Base-by-base conservation (phyloP, 2,113 vertebrate genomes). In the Dryoscopus gambensis region DNA sequence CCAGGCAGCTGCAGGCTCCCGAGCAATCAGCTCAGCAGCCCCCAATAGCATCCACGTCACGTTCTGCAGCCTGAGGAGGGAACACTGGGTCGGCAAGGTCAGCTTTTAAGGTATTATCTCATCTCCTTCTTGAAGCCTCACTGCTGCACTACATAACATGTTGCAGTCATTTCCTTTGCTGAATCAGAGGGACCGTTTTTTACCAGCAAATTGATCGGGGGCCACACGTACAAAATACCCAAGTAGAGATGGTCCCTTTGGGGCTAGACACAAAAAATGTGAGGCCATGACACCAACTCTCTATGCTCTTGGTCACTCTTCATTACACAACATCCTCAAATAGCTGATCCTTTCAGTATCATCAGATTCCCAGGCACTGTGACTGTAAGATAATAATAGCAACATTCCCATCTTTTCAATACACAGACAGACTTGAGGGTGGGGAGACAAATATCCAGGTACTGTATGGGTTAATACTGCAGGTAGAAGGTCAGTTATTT, bases 21-120 rank as follows among this genome's bases (percentile, higher is more conserved):
- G 35, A 50, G 82, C 39, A 37, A 80, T 67, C 74, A 86, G 67
- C 80, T 78, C 73, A 64, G 79, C 89, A 94, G 69, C 68, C 75
- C 83, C 74, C 79, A 78, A 60, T 3, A 92, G 76, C 64, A 93
- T 65, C 83, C 50, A 74, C 9, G 67, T 57, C 47, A 44, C 37
- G 63, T 77, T 81, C 37, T 18, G 6, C 63, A 92, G 82, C 52
- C 74, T 37, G 59, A 56, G 49, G 31, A 95, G 49, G 68, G 78
- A 91, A 81, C 71, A 75, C 19, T 6, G 49, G 60, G 37, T 71
- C 4, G 0, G 35, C 85, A 81, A 94, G 77, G 84, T 86, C 92
- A 92, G 73, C 76, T 94, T 84, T 94, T 74, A 90, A 91, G 33
- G 69, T 53, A 88, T 78, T 81, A 93, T 71, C 69, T 86, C 56